phyloP scores from a whole-genome alignment of 2,797 vertebrate genomes.

The Eospalax fontanierii region DNA sequence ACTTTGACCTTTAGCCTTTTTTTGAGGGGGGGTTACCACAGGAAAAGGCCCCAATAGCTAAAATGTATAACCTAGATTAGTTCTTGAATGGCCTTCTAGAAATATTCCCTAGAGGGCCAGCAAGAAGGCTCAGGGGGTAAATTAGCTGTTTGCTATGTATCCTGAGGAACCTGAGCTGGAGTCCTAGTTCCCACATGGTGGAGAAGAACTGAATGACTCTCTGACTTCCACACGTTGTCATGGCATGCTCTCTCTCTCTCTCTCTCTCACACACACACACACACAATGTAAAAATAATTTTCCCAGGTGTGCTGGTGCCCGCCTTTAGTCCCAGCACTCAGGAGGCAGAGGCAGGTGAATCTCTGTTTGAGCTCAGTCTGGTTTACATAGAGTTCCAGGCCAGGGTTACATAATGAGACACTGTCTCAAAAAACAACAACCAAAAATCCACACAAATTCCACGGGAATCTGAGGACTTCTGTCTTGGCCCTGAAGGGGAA shows the following conservation, averaged over 20 bases:
- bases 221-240: no score
- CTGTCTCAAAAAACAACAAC: no score
- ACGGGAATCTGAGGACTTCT: neutral
- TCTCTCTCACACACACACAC: neutral
- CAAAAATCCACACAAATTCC: neutral
- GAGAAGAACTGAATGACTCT: neutral
- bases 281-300: no score
- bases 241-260: no score
- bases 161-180: neutral
- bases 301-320: no score
- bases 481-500: neutral
- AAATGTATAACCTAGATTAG: conserved; percentile 4
- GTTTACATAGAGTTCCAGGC: no score
- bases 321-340: no score
- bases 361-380: no score
- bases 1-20: conserved; percentile 27
- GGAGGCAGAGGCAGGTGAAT: no score
- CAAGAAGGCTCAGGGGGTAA: neutral
- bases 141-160: neutral
- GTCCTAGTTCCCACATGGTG: neutral
- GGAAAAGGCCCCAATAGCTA: neutral
- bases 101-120: no score
- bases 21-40: conserved; percentile 16
- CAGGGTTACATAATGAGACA: no score
- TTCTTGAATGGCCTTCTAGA: conserved; percentile 27